Evolutionary conservation across 2,888 invertebrate genomes (phyloP).

Genomic region (Mallateleia sp.): DNA sequence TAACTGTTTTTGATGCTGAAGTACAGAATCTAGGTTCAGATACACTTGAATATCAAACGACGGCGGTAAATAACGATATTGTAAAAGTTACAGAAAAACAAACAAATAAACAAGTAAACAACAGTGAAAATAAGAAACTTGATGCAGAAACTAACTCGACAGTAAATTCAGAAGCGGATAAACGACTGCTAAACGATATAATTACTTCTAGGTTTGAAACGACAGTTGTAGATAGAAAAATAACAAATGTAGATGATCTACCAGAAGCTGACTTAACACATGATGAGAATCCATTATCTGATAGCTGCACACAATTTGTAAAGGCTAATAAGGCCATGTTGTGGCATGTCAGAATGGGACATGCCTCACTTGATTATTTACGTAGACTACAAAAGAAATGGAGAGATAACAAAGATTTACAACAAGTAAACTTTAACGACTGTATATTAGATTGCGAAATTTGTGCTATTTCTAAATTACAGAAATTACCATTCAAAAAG

Average conservation of each 20-base stretch:
- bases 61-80: no score
- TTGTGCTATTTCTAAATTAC: constrained; percentile 75
- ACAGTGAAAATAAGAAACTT: no score
- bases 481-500: constrained; percentile 75
- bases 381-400: neutral
- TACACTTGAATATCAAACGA: no score
- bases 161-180: neutral
- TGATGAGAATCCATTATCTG: neutral
- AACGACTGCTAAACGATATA: neutral
- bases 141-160: no score
- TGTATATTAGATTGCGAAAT: constrained; percentile 77
- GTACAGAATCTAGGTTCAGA: no score
- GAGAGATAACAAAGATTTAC: neutral
- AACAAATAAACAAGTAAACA: neutral
- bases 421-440: neutral
- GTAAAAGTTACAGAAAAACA: no score
- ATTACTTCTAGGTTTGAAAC: neutral
- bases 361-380: neutral
- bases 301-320: neutral
- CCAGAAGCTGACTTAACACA: neutral
- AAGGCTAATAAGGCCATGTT: constrained; percentile 3
- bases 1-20: neutral
- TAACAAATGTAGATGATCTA: neutral
- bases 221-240: neutral
- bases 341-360: constrained; percentile 12